Percentiles rank a stretch among this genome's conserved stretches.
Evolutionary conservation across 2,797 vertebrate genomes (phyloP).

Genomic region (Cebuella pygmaea): DNA sequence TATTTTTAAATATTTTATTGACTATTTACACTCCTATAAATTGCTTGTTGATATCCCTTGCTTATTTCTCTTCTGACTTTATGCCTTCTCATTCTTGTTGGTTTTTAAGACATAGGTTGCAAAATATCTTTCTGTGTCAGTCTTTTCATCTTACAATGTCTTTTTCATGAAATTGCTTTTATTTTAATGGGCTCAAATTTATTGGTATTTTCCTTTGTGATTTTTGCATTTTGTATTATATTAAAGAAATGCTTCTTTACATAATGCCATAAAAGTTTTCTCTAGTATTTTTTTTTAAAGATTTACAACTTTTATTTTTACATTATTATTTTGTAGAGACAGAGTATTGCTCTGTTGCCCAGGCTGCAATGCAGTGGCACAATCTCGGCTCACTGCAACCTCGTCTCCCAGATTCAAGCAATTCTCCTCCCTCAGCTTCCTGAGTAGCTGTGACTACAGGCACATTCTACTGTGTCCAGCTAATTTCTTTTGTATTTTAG

Average conservation of each 20-base stretch:
- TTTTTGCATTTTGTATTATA: neutral
- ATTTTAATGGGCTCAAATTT: neutral
- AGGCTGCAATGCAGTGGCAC: neutral
- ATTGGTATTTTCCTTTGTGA: neutral
- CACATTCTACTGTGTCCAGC: neutral
- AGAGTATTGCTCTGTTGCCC: neutral
- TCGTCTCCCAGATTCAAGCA: neutral
- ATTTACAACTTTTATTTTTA: constrained; percentile 3
- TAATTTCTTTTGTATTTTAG: neutral
- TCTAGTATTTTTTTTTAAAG: neutral
- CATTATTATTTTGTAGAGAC: neutral
- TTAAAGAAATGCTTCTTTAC: neutral
- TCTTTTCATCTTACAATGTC: neutral
- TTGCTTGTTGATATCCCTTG: neutral
- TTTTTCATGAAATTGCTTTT: constrained; percentile 33
- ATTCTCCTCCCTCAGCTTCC: neutral
- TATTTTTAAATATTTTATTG: neutral
- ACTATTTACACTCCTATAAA: neutral
- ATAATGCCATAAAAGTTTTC: neutral
- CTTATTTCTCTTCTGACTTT: neutral
- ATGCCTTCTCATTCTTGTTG: neutral
- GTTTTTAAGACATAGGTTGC: neutral
- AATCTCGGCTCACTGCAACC: neutral
- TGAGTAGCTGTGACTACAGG: neutral
- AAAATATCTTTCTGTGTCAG: neutral